Evolutionary conservation across 2,888 invertebrate genomes (phyloP).

Genomic region (Heliconius hortense): DNA sequence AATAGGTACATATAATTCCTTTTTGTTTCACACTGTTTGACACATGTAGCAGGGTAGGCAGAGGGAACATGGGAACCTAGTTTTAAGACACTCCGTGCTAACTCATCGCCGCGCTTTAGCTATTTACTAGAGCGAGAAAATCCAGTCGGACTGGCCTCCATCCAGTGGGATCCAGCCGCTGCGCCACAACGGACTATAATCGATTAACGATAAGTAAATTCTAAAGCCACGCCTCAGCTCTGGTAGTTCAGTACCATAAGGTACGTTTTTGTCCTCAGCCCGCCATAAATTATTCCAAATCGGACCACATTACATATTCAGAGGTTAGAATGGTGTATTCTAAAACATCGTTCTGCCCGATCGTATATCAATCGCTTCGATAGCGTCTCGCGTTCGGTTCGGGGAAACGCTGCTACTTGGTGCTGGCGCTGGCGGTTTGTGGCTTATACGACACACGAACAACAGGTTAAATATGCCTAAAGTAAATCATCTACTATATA

Average conservation of each 20-base stretch:
- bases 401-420: constrained; percentile 67
- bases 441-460: constrained; percentile 42
- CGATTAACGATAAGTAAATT: constrained; percentile 11
- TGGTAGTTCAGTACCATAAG: constrained; percentile 33
- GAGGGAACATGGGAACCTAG: neutral
- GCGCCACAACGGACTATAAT: neutral
- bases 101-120: neutral
- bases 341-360: constrained; percentile 70
- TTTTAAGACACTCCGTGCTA: neutral
- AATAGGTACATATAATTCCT: too few species aligned
- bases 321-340: constrained; percentile 71
- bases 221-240: neutral
- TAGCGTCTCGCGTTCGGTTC: constrained; percentile 66
- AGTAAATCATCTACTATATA: constrained; percentile 24
- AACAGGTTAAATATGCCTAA: constrained; percentile 9
- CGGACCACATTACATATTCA: constrained; percentile 80
- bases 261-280: constrained; percentile 76
- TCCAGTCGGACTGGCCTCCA: neutral
- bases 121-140: too few species aligned
- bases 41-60: too few species aligned
- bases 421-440: constrained; percentile 65
- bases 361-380: constrained; percentile 78
- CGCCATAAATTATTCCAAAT: constrained; percentile 78
- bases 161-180: neutral
- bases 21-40: too few species aligned